A percentile compares a stretch with the other conserved stretches of the same genome.
Evolutionary conservation across 2,797 vertebrate species (phyloP).

Genomic region (Lagocephalus sceleratus): DNA sequence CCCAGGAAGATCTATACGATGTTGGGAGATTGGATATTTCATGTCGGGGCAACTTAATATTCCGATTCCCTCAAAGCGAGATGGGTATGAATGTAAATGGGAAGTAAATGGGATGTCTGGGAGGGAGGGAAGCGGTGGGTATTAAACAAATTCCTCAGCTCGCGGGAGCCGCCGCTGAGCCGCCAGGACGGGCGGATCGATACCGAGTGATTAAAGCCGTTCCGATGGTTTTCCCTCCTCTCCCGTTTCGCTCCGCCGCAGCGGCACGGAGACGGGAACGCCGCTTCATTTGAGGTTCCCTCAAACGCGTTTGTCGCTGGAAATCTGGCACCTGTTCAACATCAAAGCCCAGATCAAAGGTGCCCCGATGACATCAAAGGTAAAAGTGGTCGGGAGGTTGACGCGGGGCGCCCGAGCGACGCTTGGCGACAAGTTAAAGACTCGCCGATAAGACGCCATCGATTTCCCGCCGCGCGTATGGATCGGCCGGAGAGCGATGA

Average conservation of each 20-base stretch:
- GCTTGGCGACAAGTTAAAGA: too few relatives aligned
- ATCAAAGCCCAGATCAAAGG: too few relatives aligned
- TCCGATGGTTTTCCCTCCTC: slow-evolving; percentile 28
- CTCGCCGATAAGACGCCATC: too few relatives aligned
- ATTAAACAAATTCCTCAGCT: slow-evolving; percentile 57
- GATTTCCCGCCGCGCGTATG: too few relatives aligned
- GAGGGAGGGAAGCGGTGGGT: slow-evolving; percentile 48
- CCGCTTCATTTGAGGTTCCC: too few relatives aligned
- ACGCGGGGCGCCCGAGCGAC: too few relatives aligned
- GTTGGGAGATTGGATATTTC: slow-evolving; percentile 33
- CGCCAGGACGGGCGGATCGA: slow-evolving; percentile 58
- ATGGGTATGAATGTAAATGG: slow-evolving; percentile 61
- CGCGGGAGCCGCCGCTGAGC: slow-evolving; percentile 60
- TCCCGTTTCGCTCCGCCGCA: slow-evolving; percentile 35
- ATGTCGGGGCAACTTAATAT: slow-evolving; percentile 40
- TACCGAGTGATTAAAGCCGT: slow-evolving; percentile 46
- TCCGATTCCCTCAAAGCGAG: slow-evolving; percentile 31
- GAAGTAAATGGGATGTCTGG: slow-evolving; percentile 58
- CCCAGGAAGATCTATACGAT: slow-evolving; percentile 12
- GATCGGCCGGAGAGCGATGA: too few relatives aligned
- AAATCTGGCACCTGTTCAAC: too few relatives aligned
- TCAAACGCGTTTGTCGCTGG: too few relatives aligned
- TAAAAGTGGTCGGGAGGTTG: too few relatives aligned
- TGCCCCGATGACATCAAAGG: too few relatives aligned
- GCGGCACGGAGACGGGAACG: slow-evolving; percentile 20